Evolutionary conservation across 1,140 invertebrate genomes (phyloP), one percentile per base, ranked within the genome.

Genomic region (Whitmania pigra): DNA sequence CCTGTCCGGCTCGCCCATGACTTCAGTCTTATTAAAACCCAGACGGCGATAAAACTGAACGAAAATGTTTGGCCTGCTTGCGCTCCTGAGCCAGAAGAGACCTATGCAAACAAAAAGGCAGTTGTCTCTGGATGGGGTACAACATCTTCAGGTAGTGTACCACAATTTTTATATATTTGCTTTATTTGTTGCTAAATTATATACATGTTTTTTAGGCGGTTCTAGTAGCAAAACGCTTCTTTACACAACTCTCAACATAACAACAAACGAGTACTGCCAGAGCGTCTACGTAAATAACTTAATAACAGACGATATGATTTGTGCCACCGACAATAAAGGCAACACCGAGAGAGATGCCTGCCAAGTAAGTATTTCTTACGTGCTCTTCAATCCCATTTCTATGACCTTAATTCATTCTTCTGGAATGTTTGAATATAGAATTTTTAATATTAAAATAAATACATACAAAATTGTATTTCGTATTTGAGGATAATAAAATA

Each of bases 281-380:
- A 25, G 22, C 11, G 17, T 43, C 22, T 53, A 53, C 69, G 22
- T 31, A 18, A 22, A 27, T 54, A 43, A 36, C 69, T 86, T 76
- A 31, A 75, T 85, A 2, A 53, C 27, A 20, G 69, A 71, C 53
- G 69, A 71, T 17, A 76, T 83, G 15, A 75, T 85, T 49, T 85
- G 84, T 75, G 84, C 84, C 18, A 83, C 84, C 18, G 81, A 79
- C 27, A 80, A 84, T 73, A 82, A 79, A 31, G 75, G 77, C 43
- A 83, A 85, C 75, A 36, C n/a, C 11, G 72, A 73, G 13, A 71
- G 68, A 18, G 54, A 67, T 49, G 9, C 54, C 7, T 71, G 69
- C n/a, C 69, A 71, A 49, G 69, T 71, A 11, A 49, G 11, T 71
- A 13, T 49, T 29, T 7, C 9, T 63, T 63, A n/a, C 9, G 54